Percentiles rank a stretch among this genome's conserved stretches.
Conservation (phyloP, 2,888 invertebrate species). For the Ichneumoninae sp. region DNA sequence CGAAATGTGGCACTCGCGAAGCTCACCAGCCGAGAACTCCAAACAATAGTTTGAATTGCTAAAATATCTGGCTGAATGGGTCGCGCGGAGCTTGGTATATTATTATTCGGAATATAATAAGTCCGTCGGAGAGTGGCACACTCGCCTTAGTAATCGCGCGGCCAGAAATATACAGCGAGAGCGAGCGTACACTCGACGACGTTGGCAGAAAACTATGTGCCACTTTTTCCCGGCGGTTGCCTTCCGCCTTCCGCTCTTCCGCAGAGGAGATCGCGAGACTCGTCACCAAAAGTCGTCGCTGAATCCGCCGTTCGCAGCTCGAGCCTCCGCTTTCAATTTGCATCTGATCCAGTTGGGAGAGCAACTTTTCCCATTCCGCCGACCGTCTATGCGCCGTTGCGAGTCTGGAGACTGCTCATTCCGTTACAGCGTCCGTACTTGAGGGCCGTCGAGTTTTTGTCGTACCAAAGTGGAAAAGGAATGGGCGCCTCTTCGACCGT, state of each 20-base stretch:
- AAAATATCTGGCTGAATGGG: constrained; percentile 51
- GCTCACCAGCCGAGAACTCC: constrained; percentile 27
- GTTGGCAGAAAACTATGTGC: constrained; percentile 44
- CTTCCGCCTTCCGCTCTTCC: constrained; percentile 12
- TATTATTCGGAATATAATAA: constrained; percentile 60
- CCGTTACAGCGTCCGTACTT: constrained; percentile 15
- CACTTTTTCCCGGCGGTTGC: constrained; percentile 18
- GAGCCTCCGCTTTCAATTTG: constrained; percentile 66
- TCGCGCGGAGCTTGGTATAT: constrained; percentile 36
- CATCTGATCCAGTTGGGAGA: constrained; percentile 67
- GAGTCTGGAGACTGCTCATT: constrained; percentile 25
- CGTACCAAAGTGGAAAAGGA: constrained; percentile 8
- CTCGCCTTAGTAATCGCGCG: constrained; percentile 6
- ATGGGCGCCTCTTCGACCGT: constrained; percentile 39
- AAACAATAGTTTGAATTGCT: constrained; percentile 62
- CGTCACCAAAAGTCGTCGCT: constrained; percentile 43
- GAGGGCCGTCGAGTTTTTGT: constrained; percentile 16
- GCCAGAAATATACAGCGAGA: constrained; percentile 34
- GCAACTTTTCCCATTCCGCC: constrained; percentile 59
- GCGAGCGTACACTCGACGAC: constrained; percentile 24
- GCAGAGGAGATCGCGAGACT: constrained; percentile 28
- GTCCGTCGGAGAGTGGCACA: constrained; percentile 14
- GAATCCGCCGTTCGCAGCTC: constrained; percentile 60
- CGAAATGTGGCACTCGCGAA: constrained; percentile 15
- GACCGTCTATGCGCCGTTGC: constrained; percentile 23